Evolutionary conservation across 2,888 invertebrate species (phyloP).

Genomic region (Elysia crispata): DNA sequence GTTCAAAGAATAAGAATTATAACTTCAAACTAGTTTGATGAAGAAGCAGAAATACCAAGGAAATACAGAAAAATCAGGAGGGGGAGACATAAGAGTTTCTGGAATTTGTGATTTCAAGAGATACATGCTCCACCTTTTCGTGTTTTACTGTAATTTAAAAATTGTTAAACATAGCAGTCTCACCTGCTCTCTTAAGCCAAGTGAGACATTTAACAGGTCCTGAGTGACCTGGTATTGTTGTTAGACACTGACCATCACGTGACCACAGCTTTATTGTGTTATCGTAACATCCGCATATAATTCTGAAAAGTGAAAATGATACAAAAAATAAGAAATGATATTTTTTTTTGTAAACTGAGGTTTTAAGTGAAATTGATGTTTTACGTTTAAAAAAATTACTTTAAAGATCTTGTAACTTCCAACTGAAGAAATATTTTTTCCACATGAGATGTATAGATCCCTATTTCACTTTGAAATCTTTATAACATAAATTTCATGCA

Average conservation of each 20-base stretch:
- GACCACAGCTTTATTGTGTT: slow-evolving; percentile 94
- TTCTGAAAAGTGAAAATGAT: slow-evolving; percentile 80
- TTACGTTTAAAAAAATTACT: neutral
- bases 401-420: neutral
- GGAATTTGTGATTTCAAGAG: too few species aligned
- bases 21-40: too few species aligned
- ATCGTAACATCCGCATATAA: slow-evolving; percentile 95
- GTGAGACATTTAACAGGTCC: slow-evolving; percentile 91
- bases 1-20: too few species aligned
- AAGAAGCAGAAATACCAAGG: too few species aligned
- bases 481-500: neutral
- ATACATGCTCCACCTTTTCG: too few species aligned
- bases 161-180: too few species aligned
- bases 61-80: too few species aligned
- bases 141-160: too few species aligned
- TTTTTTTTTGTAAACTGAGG: too few species aligned
- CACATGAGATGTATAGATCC: neutral
- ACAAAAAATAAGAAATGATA: neutral
- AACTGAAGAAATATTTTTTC: neutral
- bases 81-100: too few species aligned
- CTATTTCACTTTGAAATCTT: neutral
- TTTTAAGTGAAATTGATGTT: too few species aligned
- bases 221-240: slow-evolving; percentile 91
- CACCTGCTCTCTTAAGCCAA: slow-evolving; percentile 83
- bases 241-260: slow-evolving; percentile 88